These are phyloP conservation scores for Lepetodrilus schrolli DNA, from an alignment of 2,888 invertebrate species.

Conservation along the genomic window DNA sequence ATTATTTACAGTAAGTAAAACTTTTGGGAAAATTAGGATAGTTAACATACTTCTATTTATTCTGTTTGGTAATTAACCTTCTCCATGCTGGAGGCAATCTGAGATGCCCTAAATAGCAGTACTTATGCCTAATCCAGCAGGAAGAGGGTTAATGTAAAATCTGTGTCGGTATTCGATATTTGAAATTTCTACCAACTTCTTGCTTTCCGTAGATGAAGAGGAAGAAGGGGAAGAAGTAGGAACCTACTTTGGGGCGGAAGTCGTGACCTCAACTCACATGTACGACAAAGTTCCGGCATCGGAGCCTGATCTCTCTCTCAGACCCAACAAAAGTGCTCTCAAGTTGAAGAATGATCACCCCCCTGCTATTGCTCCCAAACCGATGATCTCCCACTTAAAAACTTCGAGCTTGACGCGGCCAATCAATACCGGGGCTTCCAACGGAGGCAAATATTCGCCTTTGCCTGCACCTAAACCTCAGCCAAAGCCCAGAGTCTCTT, in stretches of 20 bases:
- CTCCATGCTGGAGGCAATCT: no score
- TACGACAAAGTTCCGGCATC: constrained; percentile 68
- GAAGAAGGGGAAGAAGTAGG: constrained; percentile 38
- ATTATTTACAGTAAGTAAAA: no score
- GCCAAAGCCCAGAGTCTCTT: no score
- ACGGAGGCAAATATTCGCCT: constrained; percentile 13
- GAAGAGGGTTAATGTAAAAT: no score
- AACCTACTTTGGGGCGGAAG: constrained; percentile 42
- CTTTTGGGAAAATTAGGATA: no score
- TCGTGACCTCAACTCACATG: constrained; percentile 33
- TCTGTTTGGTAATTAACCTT: no score
- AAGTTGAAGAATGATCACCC: constrained; percentile 53
- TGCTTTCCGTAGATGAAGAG: constrained; percentile 29
- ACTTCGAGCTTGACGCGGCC: constrained; percentile 27
- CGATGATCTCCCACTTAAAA: constrained; percentile 3
- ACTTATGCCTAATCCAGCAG: no score
- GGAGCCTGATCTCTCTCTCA: constrained; percentile 75
- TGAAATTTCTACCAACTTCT: no score
- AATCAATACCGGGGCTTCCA: neutral
- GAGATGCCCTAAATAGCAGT: no score
- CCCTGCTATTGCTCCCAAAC: constrained; percentile 24
- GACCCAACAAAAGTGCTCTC: constrained; percentile 75
- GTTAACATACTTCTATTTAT: no score
- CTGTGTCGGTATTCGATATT: no score
- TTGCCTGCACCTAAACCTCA: neutral